Percentiles rank a stretch among this genome's conserved stretches.
phyloP scores from a whole-genome alignment of 1,140 invertebrate species.

The Forficula auricularia region DNA sequence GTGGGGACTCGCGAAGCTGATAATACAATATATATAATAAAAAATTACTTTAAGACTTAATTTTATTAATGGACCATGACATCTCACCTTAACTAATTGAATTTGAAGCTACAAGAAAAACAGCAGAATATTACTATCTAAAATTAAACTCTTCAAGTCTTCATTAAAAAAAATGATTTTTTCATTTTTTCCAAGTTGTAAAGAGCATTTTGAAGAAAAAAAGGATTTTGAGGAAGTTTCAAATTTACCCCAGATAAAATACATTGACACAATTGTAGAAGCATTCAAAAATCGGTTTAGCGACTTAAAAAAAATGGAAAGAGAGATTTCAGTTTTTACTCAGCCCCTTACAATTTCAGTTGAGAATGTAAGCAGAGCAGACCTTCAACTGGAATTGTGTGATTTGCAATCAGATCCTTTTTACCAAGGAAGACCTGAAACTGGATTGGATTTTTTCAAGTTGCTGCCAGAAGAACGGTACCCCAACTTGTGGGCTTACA shows the following conservation, averaged over 20 bases:
- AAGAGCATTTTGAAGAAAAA: conserved; percentile 3
- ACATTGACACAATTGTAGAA: not conserved
- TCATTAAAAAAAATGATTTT: conserved; percentile 1
- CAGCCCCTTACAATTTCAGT: too few species aligned
- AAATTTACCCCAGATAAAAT: conserved; percentile 1
- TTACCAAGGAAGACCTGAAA: not conserved
- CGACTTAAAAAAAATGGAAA: too few species aligned
- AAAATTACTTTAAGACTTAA: too few species aligned
- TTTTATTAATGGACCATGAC: too few species aligned
- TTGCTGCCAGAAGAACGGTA: conserved; percentile 1
- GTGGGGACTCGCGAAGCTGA: too few species aligned
- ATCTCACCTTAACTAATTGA: too few species aligned
- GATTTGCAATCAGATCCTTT: not conserved
- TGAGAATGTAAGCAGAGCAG: not conserved
- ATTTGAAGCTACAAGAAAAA: too few species aligned
- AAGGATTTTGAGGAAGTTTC: conserved; percentile 3
- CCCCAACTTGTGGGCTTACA: conserved; percentile 2
- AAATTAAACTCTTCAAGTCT: conserved; percentile 1
- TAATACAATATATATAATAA: too few species aligned
- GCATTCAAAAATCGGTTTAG: too few species aligned
- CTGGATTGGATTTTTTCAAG: not conserved
- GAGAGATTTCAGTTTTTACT: too few species aligned
- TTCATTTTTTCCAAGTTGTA: conserved; percentile 4
- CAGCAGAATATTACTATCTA: too few species aligned
- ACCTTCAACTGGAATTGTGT: not conserved